Percentiles rank a stretch among this genome's conserved stretches.
phyloP scores from a whole-genome alignment of 2,113 vertebrate genomes.

The Ranitomeya variabilis region DNA sequence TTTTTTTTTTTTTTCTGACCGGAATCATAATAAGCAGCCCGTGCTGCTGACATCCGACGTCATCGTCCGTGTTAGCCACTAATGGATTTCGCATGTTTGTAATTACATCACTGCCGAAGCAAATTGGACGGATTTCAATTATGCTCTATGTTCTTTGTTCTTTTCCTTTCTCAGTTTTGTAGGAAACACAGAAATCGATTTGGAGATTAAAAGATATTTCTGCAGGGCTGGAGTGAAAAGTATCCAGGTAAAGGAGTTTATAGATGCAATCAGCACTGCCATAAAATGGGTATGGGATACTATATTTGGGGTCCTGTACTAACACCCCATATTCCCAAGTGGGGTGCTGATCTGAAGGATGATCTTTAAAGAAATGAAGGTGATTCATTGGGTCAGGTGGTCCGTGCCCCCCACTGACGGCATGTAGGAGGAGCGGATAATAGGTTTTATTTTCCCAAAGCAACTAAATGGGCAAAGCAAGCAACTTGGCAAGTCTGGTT shows the following conservation, averaged over 20 bases:
- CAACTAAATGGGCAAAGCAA: too few relatives aligned
- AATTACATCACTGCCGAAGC: not conserved
- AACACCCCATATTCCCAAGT: not conserved
- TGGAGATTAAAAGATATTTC: conserved; percentile 96
- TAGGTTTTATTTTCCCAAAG: too few relatives aligned
- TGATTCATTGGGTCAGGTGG: too few relatives aligned
- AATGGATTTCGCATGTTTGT: not conserved
- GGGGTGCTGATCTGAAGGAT: not conserved
- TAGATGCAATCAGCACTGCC: not conserved
- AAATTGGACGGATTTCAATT: not conserved
- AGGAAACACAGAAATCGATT: conserved; percentile 92
- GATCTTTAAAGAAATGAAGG: too few relatives aligned
- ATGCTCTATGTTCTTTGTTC: conserved; percentile 49
- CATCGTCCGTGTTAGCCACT: not conserved
- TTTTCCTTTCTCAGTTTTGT: conserved; percentile 81
- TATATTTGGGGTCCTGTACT: not conserved
- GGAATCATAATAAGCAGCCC: not conserved
- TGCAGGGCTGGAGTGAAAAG: conserved; percentile 97
- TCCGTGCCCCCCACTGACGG: too few relatives aligned
- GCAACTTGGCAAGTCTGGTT: too few relatives aligned
- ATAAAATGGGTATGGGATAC: not conserved
- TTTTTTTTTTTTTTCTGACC: not conserved
- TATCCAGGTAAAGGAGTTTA: conserved; percentile 81
- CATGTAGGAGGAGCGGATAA: too few relatives aligned
- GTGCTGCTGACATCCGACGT: not conserved